phyloP scores from a whole-genome alignment of 1,140 invertebrate species.

The Drosophila serrata region DNA sequence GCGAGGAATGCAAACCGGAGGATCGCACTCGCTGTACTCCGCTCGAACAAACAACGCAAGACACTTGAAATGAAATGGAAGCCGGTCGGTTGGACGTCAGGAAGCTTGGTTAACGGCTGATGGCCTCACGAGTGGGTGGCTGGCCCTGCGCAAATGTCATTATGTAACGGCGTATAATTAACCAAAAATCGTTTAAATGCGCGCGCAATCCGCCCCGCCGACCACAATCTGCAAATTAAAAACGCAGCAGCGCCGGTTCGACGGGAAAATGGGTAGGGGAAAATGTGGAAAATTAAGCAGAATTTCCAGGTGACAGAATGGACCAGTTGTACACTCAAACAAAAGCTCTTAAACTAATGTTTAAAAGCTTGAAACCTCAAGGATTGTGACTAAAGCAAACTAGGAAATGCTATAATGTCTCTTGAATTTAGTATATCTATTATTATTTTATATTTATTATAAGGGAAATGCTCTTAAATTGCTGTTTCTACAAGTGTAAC shows the following conservation, averaged over 20 bases:
- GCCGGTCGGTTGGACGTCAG: constrained; percentile 30
- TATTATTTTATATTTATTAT: not conserved
- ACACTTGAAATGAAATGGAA: constrained; percentile 46
- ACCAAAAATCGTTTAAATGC: constrained; percentile 79
- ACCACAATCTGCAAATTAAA: constrained; percentile 77
- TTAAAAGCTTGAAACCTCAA: too few species aligned
- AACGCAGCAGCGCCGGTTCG: constrained; percentile 39
- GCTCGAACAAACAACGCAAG: constrained; percentile 47
- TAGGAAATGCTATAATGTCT: not conserved
- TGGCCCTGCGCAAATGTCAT: constrained; percentile 68
- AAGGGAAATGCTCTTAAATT: not conserved
- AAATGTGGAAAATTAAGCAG: constrained; percentile 34
- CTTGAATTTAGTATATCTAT: not conserved
- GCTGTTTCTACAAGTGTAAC: constrained; percentile 7
- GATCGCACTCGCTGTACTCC: constrained; percentile 18
- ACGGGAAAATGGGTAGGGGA: constrained; percentile 2
- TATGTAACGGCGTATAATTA: constrained; percentile 78
- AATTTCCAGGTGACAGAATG: constrained; percentile 42
- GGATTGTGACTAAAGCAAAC: not conserved
- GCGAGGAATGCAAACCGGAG: constrained; percentile 49
- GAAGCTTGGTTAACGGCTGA: constrained; percentile 42
- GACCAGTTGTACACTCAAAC: constrained; percentile 3
- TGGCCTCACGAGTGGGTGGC: constrained; percentile 15
- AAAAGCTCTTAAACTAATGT: not conserved
- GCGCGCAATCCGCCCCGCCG: constrained; percentile 31